Base-by-base conservation (phyloP, 2,888 invertebrate genomes). In the Cantharis flavilabris region DNA sequence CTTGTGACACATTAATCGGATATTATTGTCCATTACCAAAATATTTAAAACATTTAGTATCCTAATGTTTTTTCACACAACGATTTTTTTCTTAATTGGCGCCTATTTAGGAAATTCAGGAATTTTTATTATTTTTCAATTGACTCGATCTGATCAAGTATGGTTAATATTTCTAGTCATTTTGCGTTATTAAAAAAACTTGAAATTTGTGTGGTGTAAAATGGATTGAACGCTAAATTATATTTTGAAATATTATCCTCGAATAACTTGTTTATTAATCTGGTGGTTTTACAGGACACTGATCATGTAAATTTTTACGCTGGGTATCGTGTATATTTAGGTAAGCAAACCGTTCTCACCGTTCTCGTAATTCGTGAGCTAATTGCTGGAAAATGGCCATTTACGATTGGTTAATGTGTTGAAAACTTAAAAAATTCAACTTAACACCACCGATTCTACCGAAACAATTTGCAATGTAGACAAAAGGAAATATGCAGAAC, bases 1-100 rank as follows among this genome's bases (percentile, higher is more conserved):
- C 69, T 73, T 78, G 73, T 78, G 78, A 78, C 78, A 78, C 73
- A 67, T 78, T 76, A 78, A 78, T 65, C 78, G 69, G 73, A 78
- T 78, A 78, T 78, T 78, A 75, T 77, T 77, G 72, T 72, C 49
- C 71, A 69, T 74, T 69, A 69, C 71, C 28, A 18, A 69, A 62
- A 75, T 77, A 77, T 73, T 73, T 71, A 28, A 26, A 71, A 73
- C 65, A 70, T 70, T 67, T 20, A 72, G 62, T 33, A 72, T 20
- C 70, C 71, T 70, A 71, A 16, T 26, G 26, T 20, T 23, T 14
- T 71, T 63, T 63, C 28, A 62, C 65, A n/a, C 65, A 67, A 23
- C n/a, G 49, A 67, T 67, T 67, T 67, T 67, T 64, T 67, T 67
- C 26, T 67, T 67, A 67, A 67, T 67, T 67, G 65, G 65, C 65